A percentile compares a stretch with the other conserved stretches of the same genome.
Conservation (phyloP, 2,888 invertebrate genomes). For the Sturmia bella region DNA sequence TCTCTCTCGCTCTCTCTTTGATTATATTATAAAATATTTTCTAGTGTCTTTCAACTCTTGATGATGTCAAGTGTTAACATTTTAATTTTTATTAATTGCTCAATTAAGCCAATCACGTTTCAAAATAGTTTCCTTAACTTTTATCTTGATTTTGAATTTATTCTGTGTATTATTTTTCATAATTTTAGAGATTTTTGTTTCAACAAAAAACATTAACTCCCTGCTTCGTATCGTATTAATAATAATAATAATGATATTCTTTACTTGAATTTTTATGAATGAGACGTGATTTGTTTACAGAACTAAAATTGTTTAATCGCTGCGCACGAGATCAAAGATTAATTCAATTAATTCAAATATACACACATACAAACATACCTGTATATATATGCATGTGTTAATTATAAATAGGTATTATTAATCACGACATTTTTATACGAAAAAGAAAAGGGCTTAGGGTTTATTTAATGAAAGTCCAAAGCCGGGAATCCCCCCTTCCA, state of each 20-base stretch:
- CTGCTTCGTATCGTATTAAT: too few species aligned
- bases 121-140: conserved; percentile 16
- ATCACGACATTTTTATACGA: too few species aligned
- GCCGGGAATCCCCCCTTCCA: too few species aligned
- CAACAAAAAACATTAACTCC: conserved; percentile 12
- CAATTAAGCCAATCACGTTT: conserved; percentile 42
- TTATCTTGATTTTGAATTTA: conserved; percentile 9
- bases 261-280: neutral
- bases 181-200: neutral
- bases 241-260: neutral
- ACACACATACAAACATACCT: too few species aligned
- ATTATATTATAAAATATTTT: neutral
- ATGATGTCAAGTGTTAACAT: neutral
- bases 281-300: conserved; percentile 33
- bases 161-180: neutral
- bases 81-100: conserved; percentile 7
- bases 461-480: too few species aligned
- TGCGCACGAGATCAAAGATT: neutral
- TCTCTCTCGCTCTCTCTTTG: too few species aligned
- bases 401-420: too few species aligned
- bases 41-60: conserved; percentile 12
- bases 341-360: too few species aligned
- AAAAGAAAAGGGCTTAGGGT: too few species aligned
- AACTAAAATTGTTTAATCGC: conserved; percentile 1
- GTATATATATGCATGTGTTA: too few species aligned